Evolutionary conservation across 2,113 vertebrate genomes (phyloP).

Genomic region (Benitochromis conjunctus): DNA sequence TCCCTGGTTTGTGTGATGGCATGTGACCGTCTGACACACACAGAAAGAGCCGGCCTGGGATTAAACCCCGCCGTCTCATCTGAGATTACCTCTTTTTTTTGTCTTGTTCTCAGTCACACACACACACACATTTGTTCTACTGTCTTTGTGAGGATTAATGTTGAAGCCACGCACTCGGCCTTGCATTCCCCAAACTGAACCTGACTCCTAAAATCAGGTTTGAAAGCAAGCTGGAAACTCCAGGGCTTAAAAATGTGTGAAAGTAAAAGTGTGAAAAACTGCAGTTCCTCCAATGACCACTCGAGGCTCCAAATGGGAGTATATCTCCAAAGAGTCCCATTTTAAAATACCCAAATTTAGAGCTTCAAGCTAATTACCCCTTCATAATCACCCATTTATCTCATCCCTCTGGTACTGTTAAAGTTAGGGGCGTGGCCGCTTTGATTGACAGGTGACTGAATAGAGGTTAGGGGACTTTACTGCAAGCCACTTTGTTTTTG

Average conservation of each 20-base stretch:
- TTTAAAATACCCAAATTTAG: not conserved
- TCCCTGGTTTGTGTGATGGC: conserved; percentile 46
- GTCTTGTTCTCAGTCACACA: not conserved
- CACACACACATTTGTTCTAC: not conserved
- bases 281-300: not conserved
- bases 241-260: not conserved
- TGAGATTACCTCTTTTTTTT: conserved; percentile 26
- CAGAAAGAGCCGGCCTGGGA: conserved; percentile 12
- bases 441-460: not conserved
- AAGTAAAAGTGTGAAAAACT: not conserved
- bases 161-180: not conserved
- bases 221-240: not conserved
- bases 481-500: too few relatives aligned
- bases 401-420: not conserved
- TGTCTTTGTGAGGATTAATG: not conserved
- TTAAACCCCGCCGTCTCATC: conserved; percentile 53
- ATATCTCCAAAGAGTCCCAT: not conserved
- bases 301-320: not conserved
- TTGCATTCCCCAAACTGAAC: not conserved
- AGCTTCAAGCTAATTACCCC: not conserved
- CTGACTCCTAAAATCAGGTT: not conserved
- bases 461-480: too few relatives aligned
- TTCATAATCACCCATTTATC: not conserved
- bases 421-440: not conserved
- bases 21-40: conserved; percentile 38